phyloP scores from a whole-genome alignment of 2,797 vertebrate genomes.

The Danio choprae region DNA sequence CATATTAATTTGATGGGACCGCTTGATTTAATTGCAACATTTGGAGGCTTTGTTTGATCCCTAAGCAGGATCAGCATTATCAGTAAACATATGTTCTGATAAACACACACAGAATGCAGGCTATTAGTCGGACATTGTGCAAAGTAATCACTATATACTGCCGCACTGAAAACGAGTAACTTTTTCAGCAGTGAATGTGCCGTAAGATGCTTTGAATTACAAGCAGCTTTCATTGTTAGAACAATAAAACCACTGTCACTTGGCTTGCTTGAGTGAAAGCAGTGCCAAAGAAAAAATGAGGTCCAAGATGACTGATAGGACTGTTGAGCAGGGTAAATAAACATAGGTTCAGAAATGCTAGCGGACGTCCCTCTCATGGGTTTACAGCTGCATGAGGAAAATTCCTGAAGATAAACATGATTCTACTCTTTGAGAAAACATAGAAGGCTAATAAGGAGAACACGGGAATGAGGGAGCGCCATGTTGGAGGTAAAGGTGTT shows the following conservation, averaged over 20 bases:
- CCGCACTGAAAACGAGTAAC: conserved; percentile 4
- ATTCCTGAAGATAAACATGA: conserved; percentile 53
- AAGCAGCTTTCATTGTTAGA: conserved; percentile 6
- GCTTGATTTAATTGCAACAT: conserved; percentile 82
- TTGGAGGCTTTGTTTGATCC: conserved; percentile 78
- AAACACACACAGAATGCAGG: conserved; percentile 59
- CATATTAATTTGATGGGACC: conserved; percentile 81
- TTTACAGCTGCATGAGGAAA: conserved; percentile 17
- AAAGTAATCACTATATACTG: conserved; percentile 36
- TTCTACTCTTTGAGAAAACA: conserved; percentile 40
- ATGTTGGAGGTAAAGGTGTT: conserved; percentile 39
- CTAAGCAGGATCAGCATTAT: conserved; percentile 83
- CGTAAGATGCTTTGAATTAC: conserved; percentile 19
- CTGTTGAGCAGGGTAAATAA: conserved; percentile 27
- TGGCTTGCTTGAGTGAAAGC: conserved; percentile 9
- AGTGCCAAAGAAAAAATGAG: not conserved
- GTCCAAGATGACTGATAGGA: conserved; percentile 15
- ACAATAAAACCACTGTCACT: conserved; percentile 14
- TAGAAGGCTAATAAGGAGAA: conserved; percentile 27
- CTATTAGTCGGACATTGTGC: conserved; percentile 34
- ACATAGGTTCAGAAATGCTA: not conserved
- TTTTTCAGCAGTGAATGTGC: conserved; percentile 20
- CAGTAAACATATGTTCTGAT: conserved; percentile 73
- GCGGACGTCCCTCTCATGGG: not conserved
- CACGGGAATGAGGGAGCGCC: conserved; percentile 11